Evolutionary conservation across 1,140 invertebrate genomes (phyloP).

Genomic region (Cherax destructor): DNA sequence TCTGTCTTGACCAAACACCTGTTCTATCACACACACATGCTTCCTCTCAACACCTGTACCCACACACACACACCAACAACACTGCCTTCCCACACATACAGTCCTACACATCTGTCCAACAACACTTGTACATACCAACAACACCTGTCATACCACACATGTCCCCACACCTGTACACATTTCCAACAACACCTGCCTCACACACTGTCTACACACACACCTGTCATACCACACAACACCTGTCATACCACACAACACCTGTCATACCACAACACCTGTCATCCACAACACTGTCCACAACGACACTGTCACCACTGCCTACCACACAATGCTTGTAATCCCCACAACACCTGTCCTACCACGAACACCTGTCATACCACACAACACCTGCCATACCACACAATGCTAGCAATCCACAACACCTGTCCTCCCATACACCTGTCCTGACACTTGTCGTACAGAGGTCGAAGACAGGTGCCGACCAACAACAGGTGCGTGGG

Average conservation of each 20-base stretch:
- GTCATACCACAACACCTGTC: not conserved
- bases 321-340: not conserved
- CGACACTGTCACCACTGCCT: not conserved
- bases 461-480: not conserved
- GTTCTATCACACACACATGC: too few relatives aligned
- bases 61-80: too few relatives aligned
- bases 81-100: too few relatives aligned
- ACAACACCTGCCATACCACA: not conserved
- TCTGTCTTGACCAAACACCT: too few relatives aligned
- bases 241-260: not conserved
- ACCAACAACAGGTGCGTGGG: not conserved
- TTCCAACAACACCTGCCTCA: too few relatives aligned
- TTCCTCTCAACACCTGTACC: too few relatives aligned
- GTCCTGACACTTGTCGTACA: not conserved
- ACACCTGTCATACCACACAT: not conserved
- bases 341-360: not conserved
- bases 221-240: not conserved
- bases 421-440: not conserved
- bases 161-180: too few relatives aligned
- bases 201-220: too few relatives aligned
- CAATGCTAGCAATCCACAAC: not conserved
- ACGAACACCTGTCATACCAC: not conserved
- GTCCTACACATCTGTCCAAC: too few relatives aligned
- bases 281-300: too few relatives aligned
- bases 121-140: not conserved